These are phyloP conservation scores for Alcis repandata DNA, from an alignment of 2,888 invertebrate genomes.

Conservation along the genomic window DNA sequence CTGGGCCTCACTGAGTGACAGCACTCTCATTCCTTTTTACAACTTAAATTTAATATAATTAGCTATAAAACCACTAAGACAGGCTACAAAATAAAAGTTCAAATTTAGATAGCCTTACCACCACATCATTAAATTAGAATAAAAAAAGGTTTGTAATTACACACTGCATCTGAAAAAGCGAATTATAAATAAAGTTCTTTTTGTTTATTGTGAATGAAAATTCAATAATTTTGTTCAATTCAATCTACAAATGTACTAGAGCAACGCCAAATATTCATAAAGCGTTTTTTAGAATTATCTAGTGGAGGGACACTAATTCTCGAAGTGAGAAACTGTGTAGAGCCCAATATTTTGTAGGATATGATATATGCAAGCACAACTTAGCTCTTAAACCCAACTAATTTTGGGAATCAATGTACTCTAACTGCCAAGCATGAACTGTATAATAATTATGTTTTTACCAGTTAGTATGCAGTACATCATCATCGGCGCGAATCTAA, in stretches of 20 bases:
- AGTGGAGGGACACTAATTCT: background rate
- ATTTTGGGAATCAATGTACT: background rate
- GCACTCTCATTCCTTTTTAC: constrained; percentile 69
- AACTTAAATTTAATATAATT: constrained; percentile 72
- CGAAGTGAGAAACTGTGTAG: background rate
- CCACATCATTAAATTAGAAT: constrained; percentile 43
- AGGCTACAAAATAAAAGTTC: constrained; percentile 60
- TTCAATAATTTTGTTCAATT: constrained; percentile 16
- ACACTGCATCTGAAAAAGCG: constrained; percentile 34
- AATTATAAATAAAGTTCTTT: constrained; percentile 13
- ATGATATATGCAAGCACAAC: background rate
- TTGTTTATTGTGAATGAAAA: constrained; percentile 1
- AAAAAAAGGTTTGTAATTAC: constrained; percentile 32
- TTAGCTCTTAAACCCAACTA: background rate
- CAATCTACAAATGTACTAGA: constrained; percentile 7
- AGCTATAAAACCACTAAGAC: constrained; percentile 72
- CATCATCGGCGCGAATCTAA: constrained; percentile 16
- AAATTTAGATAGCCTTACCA: constrained; percentile 49
- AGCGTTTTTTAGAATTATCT: background rate
- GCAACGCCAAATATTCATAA: constrained; percentile 4
- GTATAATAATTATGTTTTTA: background rate
- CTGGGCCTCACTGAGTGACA: constrained; percentile 60
- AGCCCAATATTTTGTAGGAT: background rate
- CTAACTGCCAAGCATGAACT: background rate
- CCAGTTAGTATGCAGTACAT: background rate